Base-by-base conservation (phyloP, 2,888 invertebrate genomes). In the Eupeodes latifasciatus region DNA sequence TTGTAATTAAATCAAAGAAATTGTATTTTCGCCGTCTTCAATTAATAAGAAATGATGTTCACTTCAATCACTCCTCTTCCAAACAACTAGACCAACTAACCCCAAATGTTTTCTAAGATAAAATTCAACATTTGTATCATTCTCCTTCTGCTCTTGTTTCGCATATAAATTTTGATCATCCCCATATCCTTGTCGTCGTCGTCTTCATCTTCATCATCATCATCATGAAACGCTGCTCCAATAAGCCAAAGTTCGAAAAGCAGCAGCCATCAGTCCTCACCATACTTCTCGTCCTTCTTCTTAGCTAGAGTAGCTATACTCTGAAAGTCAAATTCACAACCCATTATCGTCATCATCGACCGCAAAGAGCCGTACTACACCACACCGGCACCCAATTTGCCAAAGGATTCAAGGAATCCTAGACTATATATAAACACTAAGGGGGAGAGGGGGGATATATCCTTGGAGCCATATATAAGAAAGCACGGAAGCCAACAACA, bases 11-110 rank as follows among this genome's bases (percentile, higher is more conserved):
- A 90, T 90, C 90, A 90, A 81, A 89, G 90, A 90, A 90, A 89
- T 89, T 89, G 90, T 89, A 89, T 89, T 90, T 88, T 75, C 88
- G 77, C 89, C 87, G 89, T 83, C 90, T 85, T 89, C 90, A 90
- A 90, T 90, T 90, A 90, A 90, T 90, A 90, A 90, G 89, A 90
- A 90, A 90, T 90, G 89, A 90, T 90, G 90, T 87, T 89, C 90
- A 89, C 88, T 90, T 88, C 88, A 88, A 88, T 88, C 88, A 88
- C 78, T 27, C 27, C 27, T 27, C 27, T 88, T 88, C 69, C 77
- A 66, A 87, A 62, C 80, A 84, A 84, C 78, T 86, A 71, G 82
- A 82, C 84, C 90, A 89, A 78, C 66, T 77, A 74, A 62, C 85
- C 80, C 81, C 76, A 81, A 80, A 79, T 11, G 14, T 82, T 69